phyloP scores from a whole-genome alignment of 2,888 invertebrate genomes.

The Dryobotodes eremita region DNA sequence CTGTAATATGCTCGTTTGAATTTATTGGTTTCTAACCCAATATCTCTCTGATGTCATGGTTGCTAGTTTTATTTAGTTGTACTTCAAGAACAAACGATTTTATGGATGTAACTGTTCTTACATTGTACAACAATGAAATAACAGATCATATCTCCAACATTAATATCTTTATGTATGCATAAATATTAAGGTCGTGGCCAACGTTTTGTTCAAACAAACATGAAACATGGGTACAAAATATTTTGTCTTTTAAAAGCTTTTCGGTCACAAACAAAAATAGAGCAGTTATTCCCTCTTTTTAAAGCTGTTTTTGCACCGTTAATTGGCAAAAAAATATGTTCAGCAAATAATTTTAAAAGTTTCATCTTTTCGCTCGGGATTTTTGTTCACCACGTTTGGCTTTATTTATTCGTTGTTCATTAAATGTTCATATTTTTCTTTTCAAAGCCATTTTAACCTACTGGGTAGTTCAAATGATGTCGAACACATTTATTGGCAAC shows the following conservation, averaged over 20 bases:
- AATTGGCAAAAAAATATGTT: constrained; percentile 48
- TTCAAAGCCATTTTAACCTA: constrained; percentile 1
- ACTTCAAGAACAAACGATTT: constrained; percentile 37
- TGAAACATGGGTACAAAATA: constrained; percentile 39
- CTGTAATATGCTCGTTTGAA: constrained; percentile 1
- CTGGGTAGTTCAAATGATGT: background rate
- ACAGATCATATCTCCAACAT: constrained; percentile 48
- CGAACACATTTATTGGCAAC: background rate
- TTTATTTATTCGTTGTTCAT: constrained; percentile 33
- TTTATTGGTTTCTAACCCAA: constrained; percentile 23
- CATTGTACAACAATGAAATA: constrained; percentile 40
- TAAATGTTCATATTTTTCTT: background rate
- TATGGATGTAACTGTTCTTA: constrained; percentile 33
- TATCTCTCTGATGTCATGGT: background rate
- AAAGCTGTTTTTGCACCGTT: constrained; percentile 38
- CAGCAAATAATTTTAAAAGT: constrained; percentile 37
- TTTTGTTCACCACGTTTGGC: constrained; percentile 25
- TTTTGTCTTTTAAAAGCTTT: constrained; percentile 49
- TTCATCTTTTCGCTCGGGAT: constrained; percentile 36
- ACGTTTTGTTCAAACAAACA: constrained; percentile 34
- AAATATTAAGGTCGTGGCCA: constrained; percentile 49
- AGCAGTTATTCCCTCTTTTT: constrained; percentile 24
- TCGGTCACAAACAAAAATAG: constrained; percentile 38
- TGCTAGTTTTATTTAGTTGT: constrained; percentile 4
- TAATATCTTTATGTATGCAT: constrained; percentile 50